A percentile compares a stretch with the other conserved stretches of the same genome.
Conservation (phyloP, 1,140 invertebrate species). For the Tetranychus cinnabarinus region DNA sequence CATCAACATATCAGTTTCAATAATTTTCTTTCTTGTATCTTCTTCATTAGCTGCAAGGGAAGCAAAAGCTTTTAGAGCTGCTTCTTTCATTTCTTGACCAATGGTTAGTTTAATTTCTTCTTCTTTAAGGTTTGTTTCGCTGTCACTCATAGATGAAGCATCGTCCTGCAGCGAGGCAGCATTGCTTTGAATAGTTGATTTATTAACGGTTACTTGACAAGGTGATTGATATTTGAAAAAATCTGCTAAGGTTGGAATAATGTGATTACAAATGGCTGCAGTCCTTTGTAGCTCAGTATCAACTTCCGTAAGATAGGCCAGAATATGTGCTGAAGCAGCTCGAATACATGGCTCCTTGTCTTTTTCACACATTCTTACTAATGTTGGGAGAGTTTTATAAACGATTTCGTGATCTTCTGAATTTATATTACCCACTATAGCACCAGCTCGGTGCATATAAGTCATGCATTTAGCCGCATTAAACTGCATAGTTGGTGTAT, state of each 20-base stretch:
- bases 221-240: conserved; percentile 27
- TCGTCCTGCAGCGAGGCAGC: neutral
- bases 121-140: neutral
- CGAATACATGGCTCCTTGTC: conserved; percentile 50
- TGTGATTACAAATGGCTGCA: conserved; percentile 71
- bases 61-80: conserved; percentile 64
- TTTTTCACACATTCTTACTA: conserved; percentile 50
- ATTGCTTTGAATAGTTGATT: neutral
- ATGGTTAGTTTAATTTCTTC: neutral
- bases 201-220: neutral
- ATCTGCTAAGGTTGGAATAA: conserved; percentile 55
- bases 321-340: conserved; percentile 56
- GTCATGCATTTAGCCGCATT: conserved; percentile 61
- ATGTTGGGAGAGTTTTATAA: conserved; percentile 32
- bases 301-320: conserved; percentile 77
- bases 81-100: conserved; percentile 31
- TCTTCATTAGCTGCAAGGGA: conserved; percentile 78
- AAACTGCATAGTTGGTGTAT: conserved; percentile 55
- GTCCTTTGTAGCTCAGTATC: conserved; percentile 61
- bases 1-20: conserved; percentile 73
- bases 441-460: conserved; percentile 60
- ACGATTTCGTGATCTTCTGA: conserved; percentile 50
- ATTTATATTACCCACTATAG: conserved; percentile 24
- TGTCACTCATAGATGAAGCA: neutral
- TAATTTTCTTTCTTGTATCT: conserved; percentile 71